Evolutionary conservation across 2,797 vertebrate genomes (phyloP).

Genomic region (Clangula hyemalis): DNA sequence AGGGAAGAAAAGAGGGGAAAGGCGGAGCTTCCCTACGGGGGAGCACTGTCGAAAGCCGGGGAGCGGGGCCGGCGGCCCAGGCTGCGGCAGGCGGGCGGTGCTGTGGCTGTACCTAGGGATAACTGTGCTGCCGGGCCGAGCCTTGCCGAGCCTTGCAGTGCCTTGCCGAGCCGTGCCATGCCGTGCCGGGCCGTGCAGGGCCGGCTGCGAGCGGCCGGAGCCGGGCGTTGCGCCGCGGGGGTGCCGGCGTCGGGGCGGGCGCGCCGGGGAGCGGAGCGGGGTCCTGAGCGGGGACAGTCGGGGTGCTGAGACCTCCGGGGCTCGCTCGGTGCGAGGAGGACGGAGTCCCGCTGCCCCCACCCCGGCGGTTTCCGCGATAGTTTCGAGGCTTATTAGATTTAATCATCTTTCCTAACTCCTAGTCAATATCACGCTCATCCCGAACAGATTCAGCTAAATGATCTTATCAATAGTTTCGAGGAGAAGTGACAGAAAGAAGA

Average conservation of each 20-base stretch:
- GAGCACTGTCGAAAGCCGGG: background rate
- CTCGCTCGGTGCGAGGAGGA: conserved; percentile 11
- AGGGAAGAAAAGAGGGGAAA: background rate
- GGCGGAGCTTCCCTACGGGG: conserved; percentile 10
- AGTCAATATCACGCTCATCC: conserved; percentile 80
- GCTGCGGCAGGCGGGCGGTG: no score
- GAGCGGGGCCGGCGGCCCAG: background rate
- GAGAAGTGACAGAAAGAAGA: conserved; percentile 84
- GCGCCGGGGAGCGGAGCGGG: background rate
- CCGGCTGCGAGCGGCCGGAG: no score
- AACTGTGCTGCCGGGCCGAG: background rate
- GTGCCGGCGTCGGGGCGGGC: background rate
- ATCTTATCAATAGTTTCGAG: conserved; percentile 82
- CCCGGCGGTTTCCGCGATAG: background rate
- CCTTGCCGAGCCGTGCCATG: no score
- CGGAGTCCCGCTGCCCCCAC: background rate
- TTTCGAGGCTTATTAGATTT: conserved; percentile 78
- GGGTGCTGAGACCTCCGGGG: conserved; percentile 2
- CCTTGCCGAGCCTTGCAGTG: no score
- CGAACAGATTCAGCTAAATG: conserved; percentile 83
- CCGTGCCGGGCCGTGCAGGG: no score
- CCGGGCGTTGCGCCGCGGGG: no score
- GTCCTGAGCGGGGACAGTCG: background rate
- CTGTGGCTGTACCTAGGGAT: no score
- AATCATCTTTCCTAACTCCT: conserved; percentile 81